These are phyloP conservation scores for Empidonax alnorum DNA, from an alignment of 2,113 vertebrate species.

Conservation along the genomic window DNA sequence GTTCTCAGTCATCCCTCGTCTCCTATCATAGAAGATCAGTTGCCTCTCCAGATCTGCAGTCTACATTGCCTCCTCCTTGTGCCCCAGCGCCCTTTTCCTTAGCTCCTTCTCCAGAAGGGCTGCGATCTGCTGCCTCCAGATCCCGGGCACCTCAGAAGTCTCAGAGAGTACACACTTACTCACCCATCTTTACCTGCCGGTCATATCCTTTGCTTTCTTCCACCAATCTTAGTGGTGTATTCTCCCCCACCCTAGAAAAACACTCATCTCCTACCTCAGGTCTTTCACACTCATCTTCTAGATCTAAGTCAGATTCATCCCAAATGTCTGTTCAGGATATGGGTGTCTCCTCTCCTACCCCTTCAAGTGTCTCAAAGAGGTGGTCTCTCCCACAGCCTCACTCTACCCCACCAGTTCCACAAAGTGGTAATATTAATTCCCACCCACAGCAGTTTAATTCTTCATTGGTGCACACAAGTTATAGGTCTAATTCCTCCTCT, in stretches of 20 bases:
- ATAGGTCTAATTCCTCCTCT: constrained; percentile 17
- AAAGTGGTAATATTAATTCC: neutral
- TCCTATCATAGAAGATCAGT: neutral
- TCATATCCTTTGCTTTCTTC: constrained; percentile 53
- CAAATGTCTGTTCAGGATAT: neutral
- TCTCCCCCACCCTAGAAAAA: constrained; percentile 25
- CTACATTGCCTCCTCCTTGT: neutral
- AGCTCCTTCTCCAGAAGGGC: constrained; percentile 25
- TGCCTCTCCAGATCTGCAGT: neutral
- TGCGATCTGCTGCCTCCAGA: neutral
- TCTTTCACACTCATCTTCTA: constrained; percentile 29
- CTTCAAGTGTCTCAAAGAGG: neutral
- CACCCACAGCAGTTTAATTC: neutral
- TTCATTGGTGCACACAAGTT: neutral
- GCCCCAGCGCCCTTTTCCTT: constrained; percentile 28
- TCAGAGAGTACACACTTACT: constrained; percentile 25
- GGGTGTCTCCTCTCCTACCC: neutral
- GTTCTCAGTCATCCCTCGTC: neutral
- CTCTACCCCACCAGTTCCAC: neutral
- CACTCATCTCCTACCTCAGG: constrained; percentile 4
- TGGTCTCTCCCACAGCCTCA: neutral
- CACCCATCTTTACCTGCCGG: constrained; percentile 53
- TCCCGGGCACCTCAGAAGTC: constrained; percentile 14
- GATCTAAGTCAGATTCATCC: neutral
- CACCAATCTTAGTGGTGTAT: neutral